phyloP scores from a whole-genome alignment of 2,888 invertebrate genomes.

The Diaperis boleti region DNA sequence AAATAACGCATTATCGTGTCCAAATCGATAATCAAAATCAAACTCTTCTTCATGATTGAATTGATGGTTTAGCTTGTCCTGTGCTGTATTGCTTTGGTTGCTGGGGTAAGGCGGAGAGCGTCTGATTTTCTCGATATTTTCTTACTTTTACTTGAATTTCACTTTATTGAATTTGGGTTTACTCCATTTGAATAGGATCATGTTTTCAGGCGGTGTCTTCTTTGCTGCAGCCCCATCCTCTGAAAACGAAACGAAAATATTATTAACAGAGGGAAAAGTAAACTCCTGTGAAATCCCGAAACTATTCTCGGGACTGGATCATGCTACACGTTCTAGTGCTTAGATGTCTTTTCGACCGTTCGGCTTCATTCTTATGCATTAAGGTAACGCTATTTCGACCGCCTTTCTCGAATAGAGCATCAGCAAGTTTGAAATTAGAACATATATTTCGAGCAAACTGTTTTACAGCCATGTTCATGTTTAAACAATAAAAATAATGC shows the following conservation, averaged over 20 bases:
- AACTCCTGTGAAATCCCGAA: background rate
- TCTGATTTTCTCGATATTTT: conserved; percentile 14
- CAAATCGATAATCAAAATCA: conserved; percentile 65
- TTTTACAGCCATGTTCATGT: no score
- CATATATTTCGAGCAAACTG: no score
- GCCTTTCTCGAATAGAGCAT: background rate
- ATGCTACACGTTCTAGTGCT: background rate
- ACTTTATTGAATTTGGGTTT: conserved; percentile 63
- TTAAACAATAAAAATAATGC: no score
- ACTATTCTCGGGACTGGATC: background rate
- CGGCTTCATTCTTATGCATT: conserved; percentile 10
- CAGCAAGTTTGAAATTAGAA: background rate
- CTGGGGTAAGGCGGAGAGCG: conserved; percentile 49
- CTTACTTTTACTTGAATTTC: conserved; percentile 59
- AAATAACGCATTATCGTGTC: conserved; percentile 60
- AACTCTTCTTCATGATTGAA: conserved; percentile 62
- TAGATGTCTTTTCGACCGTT: background rate
- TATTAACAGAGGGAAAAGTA: conserved; percentile 17
- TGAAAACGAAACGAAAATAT: conserved; percentile 50
- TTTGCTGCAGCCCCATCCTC: conserved; percentile 51
- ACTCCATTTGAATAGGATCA: conserved; percentile 59
- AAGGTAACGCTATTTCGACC: background rate
- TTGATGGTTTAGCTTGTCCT: conserved; percentile 14
- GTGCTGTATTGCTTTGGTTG: conserved; percentile 58
- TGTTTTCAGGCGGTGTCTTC: conserved; percentile 54